A percentile compares a stretch with the other conserved stretches of the same genome.
These are phyloP conservation scores for Apocrypta bakeri DNA, from an alignment of 1,140 invertebrate species.

Conservation along the genomic window DNA sequence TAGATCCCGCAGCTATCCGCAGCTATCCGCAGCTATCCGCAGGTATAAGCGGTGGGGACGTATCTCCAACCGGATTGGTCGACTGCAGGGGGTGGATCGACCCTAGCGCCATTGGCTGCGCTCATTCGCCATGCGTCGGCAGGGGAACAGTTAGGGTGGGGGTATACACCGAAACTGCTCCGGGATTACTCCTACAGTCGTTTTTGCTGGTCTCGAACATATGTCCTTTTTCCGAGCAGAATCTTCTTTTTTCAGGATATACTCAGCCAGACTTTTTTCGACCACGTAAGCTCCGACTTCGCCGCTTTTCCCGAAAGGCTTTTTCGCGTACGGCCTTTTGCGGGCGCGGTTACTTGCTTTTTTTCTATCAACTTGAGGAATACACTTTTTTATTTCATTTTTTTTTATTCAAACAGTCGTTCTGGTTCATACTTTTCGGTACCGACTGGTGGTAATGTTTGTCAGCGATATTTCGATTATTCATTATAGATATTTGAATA, in stretches of 20 bases:
- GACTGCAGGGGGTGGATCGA: background rate
- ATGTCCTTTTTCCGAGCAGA: background rate
- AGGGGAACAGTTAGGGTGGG: background rate
- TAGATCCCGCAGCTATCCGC: background rate
- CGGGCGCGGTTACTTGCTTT: background rate
- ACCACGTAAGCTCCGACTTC: background rate
- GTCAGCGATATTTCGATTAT: no score
- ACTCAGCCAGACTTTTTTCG: no score
- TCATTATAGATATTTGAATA: no score
- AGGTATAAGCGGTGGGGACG: conserved; percentile 16
- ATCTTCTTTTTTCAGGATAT: background rate
- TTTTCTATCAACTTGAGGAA: no score
- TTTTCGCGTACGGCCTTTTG: background rate
- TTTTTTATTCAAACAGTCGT: no score
- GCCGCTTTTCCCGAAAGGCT: background rate
- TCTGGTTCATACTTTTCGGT: no score
- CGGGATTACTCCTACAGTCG: background rate
- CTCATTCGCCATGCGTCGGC: no score
- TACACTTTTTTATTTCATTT: background rate
- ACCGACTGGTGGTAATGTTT: no score
- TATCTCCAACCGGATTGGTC: background rate
- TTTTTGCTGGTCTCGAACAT: background rate
- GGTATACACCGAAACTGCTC: background rate
- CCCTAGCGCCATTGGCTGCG: background rate
- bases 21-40: no score